phyloP scores from a whole-genome alignment of 2,797 vertebrate species.

The Acanthurus lineatus region DNA sequence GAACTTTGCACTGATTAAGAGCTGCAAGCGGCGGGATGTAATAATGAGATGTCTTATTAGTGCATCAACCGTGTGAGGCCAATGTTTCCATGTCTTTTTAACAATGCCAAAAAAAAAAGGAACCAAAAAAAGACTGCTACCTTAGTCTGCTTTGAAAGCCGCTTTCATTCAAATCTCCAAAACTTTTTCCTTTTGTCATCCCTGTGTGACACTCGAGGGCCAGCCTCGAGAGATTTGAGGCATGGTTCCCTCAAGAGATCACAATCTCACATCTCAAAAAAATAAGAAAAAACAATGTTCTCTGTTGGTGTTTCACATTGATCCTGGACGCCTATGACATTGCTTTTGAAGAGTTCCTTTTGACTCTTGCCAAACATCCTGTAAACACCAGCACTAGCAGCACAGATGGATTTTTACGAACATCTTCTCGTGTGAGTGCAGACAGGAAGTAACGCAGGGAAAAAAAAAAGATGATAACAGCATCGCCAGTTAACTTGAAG shows the following conservation, averaged over 20 bases:
- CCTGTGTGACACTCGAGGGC: constrained; percentile 47
- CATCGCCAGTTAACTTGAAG: constrained; percentile 28
- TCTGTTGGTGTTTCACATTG: constrained; percentile 48
- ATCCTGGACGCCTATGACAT: constrained; percentile 60
- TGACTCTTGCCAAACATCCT: constrained; percentile 63
- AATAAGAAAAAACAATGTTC: constrained; percentile 3
- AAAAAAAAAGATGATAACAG: neutral
- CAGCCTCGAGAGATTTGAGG: constrained; percentile 51
- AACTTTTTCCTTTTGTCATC: constrained; percentile 4
- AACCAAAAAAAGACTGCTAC: constrained; percentile 37
- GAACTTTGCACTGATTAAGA: constrained; percentile 43
- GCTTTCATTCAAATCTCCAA: constrained; percentile 41
- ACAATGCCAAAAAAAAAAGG: neutral
- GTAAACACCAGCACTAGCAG: constrained; percentile 54
- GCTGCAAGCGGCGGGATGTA: neutral
- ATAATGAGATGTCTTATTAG: constrained; percentile 16
- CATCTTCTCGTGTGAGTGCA: neutral
- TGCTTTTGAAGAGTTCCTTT: constrained; percentile 64
- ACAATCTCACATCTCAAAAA: constrained; percentile 26
- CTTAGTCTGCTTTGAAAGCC: constrained; percentile 45
- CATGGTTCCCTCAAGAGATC: constrained; percentile 36
- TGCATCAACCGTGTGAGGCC: constrained; percentile 12
- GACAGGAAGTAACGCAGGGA: neutral
- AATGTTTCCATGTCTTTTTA: constrained; percentile 20
- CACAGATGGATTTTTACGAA: constrained; percentile 39